phyloP scores from a whole-genome alignment of 2,113 vertebrate genomes.

The Hippocampus mohnikei region DNA sequence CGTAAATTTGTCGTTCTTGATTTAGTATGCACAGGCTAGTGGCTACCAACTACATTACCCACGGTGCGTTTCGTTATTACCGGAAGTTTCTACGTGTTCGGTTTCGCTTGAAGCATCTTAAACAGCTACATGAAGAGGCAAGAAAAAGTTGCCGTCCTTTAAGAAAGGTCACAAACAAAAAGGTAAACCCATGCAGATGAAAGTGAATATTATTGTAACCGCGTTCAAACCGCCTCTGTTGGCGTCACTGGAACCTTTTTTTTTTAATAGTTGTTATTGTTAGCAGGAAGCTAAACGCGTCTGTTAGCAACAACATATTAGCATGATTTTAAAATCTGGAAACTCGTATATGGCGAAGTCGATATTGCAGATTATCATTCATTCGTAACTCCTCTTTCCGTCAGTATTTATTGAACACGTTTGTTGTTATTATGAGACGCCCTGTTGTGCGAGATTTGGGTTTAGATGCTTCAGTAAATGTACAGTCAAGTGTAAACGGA shows the following conservation, averaged over 20 bases:
- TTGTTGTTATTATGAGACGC: neutral
- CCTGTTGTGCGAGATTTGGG: neutral
- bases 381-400: neutral
- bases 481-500: neutral
- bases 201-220: neutral
- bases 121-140: conserved; percentile 22
- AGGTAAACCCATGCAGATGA: conserved; percentile 28
- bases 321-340: neutral
- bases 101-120: conserved; percentile 46
- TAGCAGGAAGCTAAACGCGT: conserved; percentile 2
- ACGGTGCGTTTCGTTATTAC: neutral
- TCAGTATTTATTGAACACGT: neutral
- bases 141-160: conserved; percentile 24
- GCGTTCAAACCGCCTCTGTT: neutral
- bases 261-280: neutral
- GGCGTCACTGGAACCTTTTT: neutral
- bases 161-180: conserved; percentile 15
- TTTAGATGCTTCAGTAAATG: neutral
- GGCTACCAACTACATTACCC: conserved; percentile 51
- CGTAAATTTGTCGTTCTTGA: neutral
- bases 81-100: conserved; percentile 66
- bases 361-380: neutral
- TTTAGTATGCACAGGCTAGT: neutral
- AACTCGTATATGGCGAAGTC: neutral
- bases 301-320: neutral